Evolutionary conservation across 2,888 invertebrate genomes (phyloP), one percentile per base, ranked within the genome.

Genomic region (Lypha dubia): DNA sequence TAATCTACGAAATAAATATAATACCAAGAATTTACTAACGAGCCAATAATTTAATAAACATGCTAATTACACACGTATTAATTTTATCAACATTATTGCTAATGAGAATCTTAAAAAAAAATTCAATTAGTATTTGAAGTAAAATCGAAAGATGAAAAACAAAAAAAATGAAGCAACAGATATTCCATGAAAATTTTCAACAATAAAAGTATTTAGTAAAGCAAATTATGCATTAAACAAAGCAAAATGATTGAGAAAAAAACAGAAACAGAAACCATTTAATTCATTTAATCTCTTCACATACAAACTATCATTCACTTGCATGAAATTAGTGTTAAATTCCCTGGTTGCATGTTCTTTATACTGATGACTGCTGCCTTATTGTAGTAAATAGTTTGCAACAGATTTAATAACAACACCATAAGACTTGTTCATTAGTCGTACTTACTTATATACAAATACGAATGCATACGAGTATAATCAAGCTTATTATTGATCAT

Each of bases 401-500:
- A 28, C 56, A 56, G 22, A 24, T 56, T 8, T n/a, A n/a, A n/a
- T n/a, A 53, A 53, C 24, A 15, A 17, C 9, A 28, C 1, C 8
- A 56, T 3, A 32, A 56, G n/a, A 32, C 28, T 41, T 67, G 35
- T 73, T 71, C 62, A 53, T 75, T 62, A 68, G 51, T 24, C 7
- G 24, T 24, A n/a, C 32, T 53, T 68, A 73, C 76, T 84, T 46
- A 76, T n/a, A n/a, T n/a, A n/a, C n/a, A n/a, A n/a, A n/a, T n/a
- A n/a, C n/a, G n/a, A n/a, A n/a, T n/a, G n/a, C n/a, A n/a, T n/a
- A n/a, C n/a, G n/a, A n/a, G n/a, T n/a, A n/a, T n/a, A n/a, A n/a
- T n/a, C n/a, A 60, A 53, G 65, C 73, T 80, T 68, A 77, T 84
- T 84, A 73, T 56, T 46, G 44, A 76, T 84, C 76, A 84, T 84